Percentiles rank a stretch among this genome's conserved stretches.
Evolutionary conservation across 2,113 vertebrate genomes (phyloP).

Genomic region (Chamaetylas fuelleborni): DNA sequence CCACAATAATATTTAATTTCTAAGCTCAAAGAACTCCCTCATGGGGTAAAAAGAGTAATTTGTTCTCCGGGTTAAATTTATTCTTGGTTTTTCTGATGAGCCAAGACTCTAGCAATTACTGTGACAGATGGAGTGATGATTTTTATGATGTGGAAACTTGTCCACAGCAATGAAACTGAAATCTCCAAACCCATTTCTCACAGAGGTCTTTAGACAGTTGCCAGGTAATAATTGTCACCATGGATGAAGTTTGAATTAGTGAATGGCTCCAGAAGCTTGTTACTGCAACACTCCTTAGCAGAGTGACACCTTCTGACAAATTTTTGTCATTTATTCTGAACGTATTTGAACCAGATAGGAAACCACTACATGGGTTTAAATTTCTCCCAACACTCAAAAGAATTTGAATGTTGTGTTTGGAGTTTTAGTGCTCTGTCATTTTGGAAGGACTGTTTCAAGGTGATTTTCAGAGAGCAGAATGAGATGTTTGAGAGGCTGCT

Average conservation of each 20-base stretch:
- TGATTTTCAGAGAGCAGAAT: neutral
- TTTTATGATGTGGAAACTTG: slow-evolving; percentile 31
- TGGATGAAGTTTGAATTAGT: neutral
- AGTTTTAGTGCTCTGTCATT: neutral
- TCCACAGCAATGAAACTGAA: slow-evolving; percentile 2
- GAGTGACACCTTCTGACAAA: neutral
- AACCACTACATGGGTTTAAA: neutral
- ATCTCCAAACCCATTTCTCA: slow-evolving; percentile 14
- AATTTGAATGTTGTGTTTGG: neutral
- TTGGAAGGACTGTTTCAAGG: neutral
- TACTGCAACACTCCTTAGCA: neutral
- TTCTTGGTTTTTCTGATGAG: neutral
- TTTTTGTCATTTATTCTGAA: neutral
- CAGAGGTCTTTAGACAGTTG: neutral
- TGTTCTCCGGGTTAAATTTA: slow-evolving; percentile 1
- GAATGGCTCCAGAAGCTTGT: neutral
- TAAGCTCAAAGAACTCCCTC: neutral
- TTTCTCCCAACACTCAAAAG: neutral
- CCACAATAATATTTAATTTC: neutral
- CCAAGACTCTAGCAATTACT: neutral
- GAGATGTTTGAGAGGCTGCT: neutral
- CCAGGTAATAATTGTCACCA: slow-evolving; percentile 6
- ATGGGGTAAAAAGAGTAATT: neutral
- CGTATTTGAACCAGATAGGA: neutral
- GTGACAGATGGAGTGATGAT: slow-evolving; percentile 29